Conservation (phyloP, 2,113 vertebrate genomes). For the Thymallus thymallus region DNA sequence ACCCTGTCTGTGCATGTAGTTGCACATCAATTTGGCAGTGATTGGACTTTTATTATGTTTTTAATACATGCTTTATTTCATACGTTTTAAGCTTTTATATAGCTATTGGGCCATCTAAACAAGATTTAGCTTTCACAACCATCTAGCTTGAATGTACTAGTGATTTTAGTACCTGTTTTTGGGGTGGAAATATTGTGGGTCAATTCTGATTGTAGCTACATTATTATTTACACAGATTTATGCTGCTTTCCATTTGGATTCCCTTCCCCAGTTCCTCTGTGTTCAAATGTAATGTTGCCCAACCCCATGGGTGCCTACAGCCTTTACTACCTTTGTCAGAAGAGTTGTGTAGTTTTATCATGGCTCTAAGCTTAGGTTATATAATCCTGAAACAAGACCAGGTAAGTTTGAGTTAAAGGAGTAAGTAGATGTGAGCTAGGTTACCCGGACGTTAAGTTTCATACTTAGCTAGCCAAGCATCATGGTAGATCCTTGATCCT, state of each 20-base stretch:
- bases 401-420: neutral
- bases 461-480: neutral
- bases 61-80: slow-evolving; percentile 13
- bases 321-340: slow-evolving; percentile 33
- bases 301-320: neutral
- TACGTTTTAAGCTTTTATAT: slow-evolving; percentile 1
- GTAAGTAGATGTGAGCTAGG: too few species aligned
- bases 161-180: slow-evolving; percentile 65
- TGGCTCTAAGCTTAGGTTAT: neutral
- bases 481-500: neutral
- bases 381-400: neutral
- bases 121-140: slow-evolving; percentile 76
- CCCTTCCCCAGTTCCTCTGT: slow-evolving; percentile 30
- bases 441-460: too few species aligned
- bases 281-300: neutral
- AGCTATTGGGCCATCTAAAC: slow-evolving; percentile 52
- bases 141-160: slow-evolving; percentile 64
- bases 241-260: slow-evolving; percentile 58
- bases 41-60: neutral
- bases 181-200: slow-evolving; percentile 54
- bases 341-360: neutral
- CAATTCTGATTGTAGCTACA: slow-evolving; percentile 41
- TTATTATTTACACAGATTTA: slow-evolving; percentile 50
- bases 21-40: neutral
- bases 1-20: neutral